Evolutionary conservation across 2,113 vertebrate species (phyloP), one percentile per base, ranked within the genome.

Genomic region (Spheniscus mendiculus): DNA sequence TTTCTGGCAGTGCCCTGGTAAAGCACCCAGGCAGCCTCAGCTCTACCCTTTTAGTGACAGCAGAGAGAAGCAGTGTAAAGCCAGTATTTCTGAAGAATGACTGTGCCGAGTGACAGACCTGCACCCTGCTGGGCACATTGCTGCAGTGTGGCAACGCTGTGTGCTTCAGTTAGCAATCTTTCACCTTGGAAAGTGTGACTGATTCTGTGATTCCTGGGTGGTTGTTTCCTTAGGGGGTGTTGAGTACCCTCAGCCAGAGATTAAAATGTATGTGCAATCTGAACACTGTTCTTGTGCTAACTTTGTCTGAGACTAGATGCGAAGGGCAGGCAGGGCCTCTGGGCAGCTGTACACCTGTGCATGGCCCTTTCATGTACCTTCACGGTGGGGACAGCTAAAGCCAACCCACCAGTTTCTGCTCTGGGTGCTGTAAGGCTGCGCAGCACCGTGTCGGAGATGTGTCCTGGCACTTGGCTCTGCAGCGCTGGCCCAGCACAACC

Each of bases 201-300:
- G 25, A 34, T 21, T 26, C 72, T 44, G 19, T 12, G 13, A 13
- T 29, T 83, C 62, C 73, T 30, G 78, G 42, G 44, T 11, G 40
- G 25, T 10, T 20, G 30, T 20, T 70, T 29, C 16, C 13, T 1
- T 52, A 3, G 30, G 62, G 80, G 56, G 11, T 5, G 15, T 12
- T 77, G 80, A 93, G 90, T 92, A 69, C 45, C 83, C 81, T 83
- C 67, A 78, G 59, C 81, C 40, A 59, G 77, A 87, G 42, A 97
- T 92, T 97, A 96, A 97, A 97, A 84, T 3, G 2, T 32, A 65
- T 2, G 22, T 74, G 76, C 82, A 85, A 85, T 91, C 70, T 44
- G 44, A 74, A 11, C 2, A 0, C 5, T 6, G 18, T 15, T 80
- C 30, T 29, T 23, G 36, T 17, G 45, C 40, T 15, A 10, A 16